phyloP scores from a whole-genome alignment of 2,888 invertebrate species.

The Mythimna impura region DNA sequence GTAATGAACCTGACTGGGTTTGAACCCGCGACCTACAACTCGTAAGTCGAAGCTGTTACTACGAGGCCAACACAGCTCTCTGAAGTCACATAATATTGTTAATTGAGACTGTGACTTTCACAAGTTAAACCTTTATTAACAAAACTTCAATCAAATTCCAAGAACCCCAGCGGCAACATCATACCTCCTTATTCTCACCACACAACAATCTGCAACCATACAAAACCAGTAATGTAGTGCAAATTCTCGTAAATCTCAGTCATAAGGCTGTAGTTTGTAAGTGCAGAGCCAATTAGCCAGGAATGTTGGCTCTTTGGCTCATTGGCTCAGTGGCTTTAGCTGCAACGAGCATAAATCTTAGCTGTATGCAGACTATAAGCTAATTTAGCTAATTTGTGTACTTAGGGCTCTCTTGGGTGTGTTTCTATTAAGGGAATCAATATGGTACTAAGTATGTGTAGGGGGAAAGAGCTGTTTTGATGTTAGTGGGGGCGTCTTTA shows the following conservation, averaged over 20 bases:
- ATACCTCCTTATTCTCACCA: slow-evolving; percentile 12
- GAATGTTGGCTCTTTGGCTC: slow-evolving; percentile 54
- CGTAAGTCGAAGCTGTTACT: too few species aligned
- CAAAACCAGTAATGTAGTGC: slow-evolving; percentile 43
- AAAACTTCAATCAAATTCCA: not conserved
- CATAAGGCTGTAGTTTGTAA: slow-evolving; percentile 39
- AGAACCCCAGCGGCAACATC: not conserved
- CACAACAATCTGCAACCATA: slow-evolving; percentile 22
- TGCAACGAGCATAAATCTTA: slow-evolving; percentile 49
- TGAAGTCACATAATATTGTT: not conserved
- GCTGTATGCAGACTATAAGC: slow-evolving; percentile 48
- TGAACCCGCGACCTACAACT: too few species aligned
- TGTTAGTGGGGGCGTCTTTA: not conserved
- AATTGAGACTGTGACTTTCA: not conserved
- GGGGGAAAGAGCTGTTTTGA: too few species aligned
- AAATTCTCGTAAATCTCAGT: slow-evolving; percentile 47
- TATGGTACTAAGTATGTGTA: slow-evolving; percentile 1
- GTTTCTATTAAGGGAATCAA: slow-evolving; percentile 30
- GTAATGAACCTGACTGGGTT: too few species aligned
- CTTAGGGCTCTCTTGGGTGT: slow-evolving; percentile 15
- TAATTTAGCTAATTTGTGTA: slow-evolving; percentile 55
- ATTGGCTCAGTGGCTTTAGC: slow-evolving; percentile 44
- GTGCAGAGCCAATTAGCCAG: slow-evolving; percentile 50
- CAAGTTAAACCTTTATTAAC: not conserved
- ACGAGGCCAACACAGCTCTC: too few species aligned